These are phyloP conservation scores for Zaprionus ghesquierei DNA, from an alignment of 1,140 invertebrate genomes.

Conservation along the genomic window DNA sequence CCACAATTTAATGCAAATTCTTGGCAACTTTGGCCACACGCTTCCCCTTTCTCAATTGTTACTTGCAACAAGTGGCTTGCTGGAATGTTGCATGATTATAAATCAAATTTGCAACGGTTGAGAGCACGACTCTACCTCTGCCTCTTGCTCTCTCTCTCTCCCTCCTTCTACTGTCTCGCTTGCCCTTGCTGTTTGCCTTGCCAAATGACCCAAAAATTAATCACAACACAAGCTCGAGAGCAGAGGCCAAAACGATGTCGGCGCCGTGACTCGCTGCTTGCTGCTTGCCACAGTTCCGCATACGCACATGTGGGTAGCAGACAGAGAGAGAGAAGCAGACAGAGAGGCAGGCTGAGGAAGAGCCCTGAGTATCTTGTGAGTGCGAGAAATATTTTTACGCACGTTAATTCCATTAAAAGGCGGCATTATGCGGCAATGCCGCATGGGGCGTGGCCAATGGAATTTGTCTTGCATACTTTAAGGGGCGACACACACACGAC, in stretches of 20 bases:
- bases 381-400: slow-evolving; percentile 52
- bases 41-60: background rate
- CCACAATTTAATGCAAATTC: background rate
- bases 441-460: slow-evolving; percentile 38
- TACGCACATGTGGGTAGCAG: background rate
- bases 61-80: slow-evolving; percentile 49
- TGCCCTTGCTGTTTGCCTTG: background rate
- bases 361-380: background rate
- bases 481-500: slow-evolving; percentile 8
- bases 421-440: slow-evolving; percentile 52
- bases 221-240: slow-evolving; percentile 46
- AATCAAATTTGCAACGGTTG: slow-evolving; percentile 54
- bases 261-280: background rate
- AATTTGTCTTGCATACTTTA: slow-evolving; percentile 48
- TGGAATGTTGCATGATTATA: slow-evolving; percentile 54
- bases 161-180: background rate
- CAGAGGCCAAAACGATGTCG: slow-evolving; percentile 20
- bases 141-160: background rate
- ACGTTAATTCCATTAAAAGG: slow-evolving; percentile 65
- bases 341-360: background rate
- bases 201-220: slow-evolving; percentile 46
- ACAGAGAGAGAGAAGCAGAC: background rate
- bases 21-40: background rate
- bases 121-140: background rate
- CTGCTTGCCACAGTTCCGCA: background rate